Evolutionary conservation across 2,113 vertebrate genomes (phyloP), one percentile per base, ranked within the genome.

Genomic region (Myxocyprinus asiaticus): DNA sequence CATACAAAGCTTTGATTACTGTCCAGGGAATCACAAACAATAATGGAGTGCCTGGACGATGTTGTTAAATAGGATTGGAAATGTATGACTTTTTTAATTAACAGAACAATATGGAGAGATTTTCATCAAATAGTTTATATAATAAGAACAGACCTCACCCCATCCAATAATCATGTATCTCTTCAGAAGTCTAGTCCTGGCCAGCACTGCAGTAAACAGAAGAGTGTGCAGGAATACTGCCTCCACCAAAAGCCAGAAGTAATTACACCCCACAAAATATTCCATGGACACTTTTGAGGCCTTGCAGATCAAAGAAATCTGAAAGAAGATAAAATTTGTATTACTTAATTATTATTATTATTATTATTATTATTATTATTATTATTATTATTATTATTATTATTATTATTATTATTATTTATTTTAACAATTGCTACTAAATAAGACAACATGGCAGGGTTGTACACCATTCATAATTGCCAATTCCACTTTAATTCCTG

Each of bases 211-310:
- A 0, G 95, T 94, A 81, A 96, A 95, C 84, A 99, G 82, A 11
- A 97, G 87, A 0, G 91, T 94, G 4, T 96, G 94, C 58, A 99
- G 95, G 58, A 98, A 99, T 77, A 98, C 91, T 4, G 96, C 96
- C 90, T 99, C 98, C 1, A 98, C 95, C 76, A 99, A 85, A 0
- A 99, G 92, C 98, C 98, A 98, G 51, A 95, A 95, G 86, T 91
- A 94, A 87, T 98, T 98, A 85, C 96, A 93, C 0, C 94, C 95
- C 77, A 97, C 93, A 64, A 94, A 97, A 88, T 98, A 99, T 71
- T 98, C 95, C 94, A 97, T 91, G 71, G 93, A 93, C 65, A 97
- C 90, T 76, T 94, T 94, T 45, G 93, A 93, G 0, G 93, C 87
- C 78, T 94, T 96, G 86, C 98, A 99, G 70, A 95, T 82, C 0